Base-by-base conservation (phyloP, 2,797 vertebrate species). In the Halcyon leucocephala region DNA sequence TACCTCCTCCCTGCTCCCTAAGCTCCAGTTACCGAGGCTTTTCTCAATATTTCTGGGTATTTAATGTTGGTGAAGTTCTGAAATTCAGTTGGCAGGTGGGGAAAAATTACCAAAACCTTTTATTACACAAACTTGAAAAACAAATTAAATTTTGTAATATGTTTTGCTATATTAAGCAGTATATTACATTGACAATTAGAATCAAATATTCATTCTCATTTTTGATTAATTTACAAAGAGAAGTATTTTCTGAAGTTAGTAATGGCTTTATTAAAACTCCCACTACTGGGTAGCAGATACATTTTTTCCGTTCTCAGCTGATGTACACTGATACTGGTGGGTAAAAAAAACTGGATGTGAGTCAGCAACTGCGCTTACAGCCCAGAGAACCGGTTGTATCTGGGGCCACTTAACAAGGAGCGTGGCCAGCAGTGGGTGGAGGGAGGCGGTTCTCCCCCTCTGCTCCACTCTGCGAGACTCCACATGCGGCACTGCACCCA, bases 371-470 rank as follows among this genome's bases (percentile, higher is more conserved):
- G 10, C 1, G 4, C 54, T 61, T 14, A 19, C 33, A 74, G 54
- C 24, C 29, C 54, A 61, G 70, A 52, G 67, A 60, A 16, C 19
- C 28, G 17, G 8, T 6, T 28, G 13, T 61, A 54, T 14, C 25
- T 1, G 0, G 28, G 52, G 52, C n/a, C 1, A 0, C 12, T 6
- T 19, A 26, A 65, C 7, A 51, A 44, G 51, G 13, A 70, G 35
- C 0, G 0, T 6, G 35, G 14, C 12, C 55, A 54, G 65, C 20
- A 21, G 44, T 29, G 49, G 28, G 52, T 29, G 0, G 5, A 80
- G 22, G 28, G 31, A 73, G 37, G 31, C 1, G 10, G 52, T 66
- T 44, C n/a, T 28, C 2, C 11, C 18, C 3, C 31, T 57, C 58
- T 49, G 25, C 52, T 54, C 52, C 52, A 31, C 31, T 72, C 76